Percentiles rank a stretch among this genome's conserved stretches.
Evolutionary conservation across 2,888 invertebrate genomes (phyloP).

Genomic region (Cepaea hortensis): DNA sequence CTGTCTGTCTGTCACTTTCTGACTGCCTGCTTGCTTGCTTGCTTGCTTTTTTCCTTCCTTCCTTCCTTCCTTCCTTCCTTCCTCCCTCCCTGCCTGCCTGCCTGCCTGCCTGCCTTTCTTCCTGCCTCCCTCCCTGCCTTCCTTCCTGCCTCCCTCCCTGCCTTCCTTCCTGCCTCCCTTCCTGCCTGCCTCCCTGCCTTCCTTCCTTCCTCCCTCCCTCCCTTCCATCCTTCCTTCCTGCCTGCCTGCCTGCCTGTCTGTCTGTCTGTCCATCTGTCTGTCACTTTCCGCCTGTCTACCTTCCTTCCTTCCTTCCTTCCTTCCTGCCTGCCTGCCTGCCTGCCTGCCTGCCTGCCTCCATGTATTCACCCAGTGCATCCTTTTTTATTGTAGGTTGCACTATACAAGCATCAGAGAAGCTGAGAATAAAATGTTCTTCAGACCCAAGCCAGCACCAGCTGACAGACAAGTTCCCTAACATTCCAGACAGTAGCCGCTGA

Average conservation of each 20-base stretch:
- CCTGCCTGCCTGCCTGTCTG: neutral
- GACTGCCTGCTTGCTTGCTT: slow-evolving; percentile 46
- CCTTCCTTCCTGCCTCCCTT: slow-evolving; percentile 53
- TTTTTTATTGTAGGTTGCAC: too few species aligned
- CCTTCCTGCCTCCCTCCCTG: slow-evolving; percentile 52
- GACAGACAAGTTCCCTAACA: too few species aligned
- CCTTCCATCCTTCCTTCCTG: slow-evolving; percentile 51
- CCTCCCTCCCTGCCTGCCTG: slow-evolving; percentile 53
- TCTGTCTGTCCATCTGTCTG: neutral
- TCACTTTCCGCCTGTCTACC: neutral
- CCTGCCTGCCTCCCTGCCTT: slow-evolving; percentile 54
- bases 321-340: too few species aligned
- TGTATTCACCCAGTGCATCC: too few species aligned
- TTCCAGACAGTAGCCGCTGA: too few species aligned
- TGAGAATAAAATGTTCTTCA: too few species aligned
- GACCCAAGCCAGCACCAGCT: too few species aligned
- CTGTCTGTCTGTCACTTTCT: neutral
- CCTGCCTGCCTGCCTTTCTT: slow-evolving; percentile 41
- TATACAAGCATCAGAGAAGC: too few species aligned
- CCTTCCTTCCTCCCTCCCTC: slow-evolving; percentile 53
- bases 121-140: neutral
- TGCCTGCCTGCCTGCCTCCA: too few species aligned
- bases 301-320: too few species aligned
- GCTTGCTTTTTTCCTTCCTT: slow-evolving; percentile 49
- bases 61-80: slow-evolving; percentile 54